phyloP scores from a whole-genome alignment of 2,888 invertebrate species.

The Bibio marci region DNA sequence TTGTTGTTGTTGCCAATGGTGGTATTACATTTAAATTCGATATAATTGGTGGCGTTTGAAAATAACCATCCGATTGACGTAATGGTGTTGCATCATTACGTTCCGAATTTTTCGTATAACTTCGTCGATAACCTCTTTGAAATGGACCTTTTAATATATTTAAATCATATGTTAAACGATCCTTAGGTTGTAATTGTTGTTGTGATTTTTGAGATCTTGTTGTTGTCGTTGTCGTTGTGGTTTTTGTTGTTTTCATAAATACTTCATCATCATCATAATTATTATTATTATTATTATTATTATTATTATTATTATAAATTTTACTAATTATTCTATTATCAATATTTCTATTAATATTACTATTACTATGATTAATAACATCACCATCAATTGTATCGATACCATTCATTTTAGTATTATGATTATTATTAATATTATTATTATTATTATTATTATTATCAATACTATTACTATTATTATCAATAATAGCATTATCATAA shows the following conservation, averaged over 20 bases:
- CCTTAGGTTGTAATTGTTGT: not conserved
- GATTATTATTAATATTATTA: not conserved
- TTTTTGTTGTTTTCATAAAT: not conserved
- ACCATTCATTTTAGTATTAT: conserved; percentile 1
- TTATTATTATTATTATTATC: conserved; percentile 1
- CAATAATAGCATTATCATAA: not conserved
- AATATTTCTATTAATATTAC: not conserved
- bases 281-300: not conserved
- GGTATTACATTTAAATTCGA: not conserved
- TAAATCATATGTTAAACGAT: not conserved
- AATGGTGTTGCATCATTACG: conserved; percentile 17
- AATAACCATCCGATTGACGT: conserved; percentile 18
- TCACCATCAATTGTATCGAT: not conserved
- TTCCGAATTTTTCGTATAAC: conserved; percentile 11
- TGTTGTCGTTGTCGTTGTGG: too few species aligned
- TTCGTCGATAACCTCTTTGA: conserved; percentile 27
- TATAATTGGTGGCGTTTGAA: conserved; percentile 14
- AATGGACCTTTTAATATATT: conserved; percentile 13
- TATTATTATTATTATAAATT: too few species aligned
- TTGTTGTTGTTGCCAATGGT: conserved; percentile 13
- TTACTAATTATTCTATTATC: too few species aligned
- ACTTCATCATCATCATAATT: conserved; percentile 2
- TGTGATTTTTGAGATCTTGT: not conserved
- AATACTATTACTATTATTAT: conserved; percentile 4
- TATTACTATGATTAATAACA: not conserved